A percentile compares a stretch with the other conserved stretches of the same genome.
phyloP scores from a whole-genome alignment of 1,140 invertebrate species.

The Diploscapter pachys region DNA sequence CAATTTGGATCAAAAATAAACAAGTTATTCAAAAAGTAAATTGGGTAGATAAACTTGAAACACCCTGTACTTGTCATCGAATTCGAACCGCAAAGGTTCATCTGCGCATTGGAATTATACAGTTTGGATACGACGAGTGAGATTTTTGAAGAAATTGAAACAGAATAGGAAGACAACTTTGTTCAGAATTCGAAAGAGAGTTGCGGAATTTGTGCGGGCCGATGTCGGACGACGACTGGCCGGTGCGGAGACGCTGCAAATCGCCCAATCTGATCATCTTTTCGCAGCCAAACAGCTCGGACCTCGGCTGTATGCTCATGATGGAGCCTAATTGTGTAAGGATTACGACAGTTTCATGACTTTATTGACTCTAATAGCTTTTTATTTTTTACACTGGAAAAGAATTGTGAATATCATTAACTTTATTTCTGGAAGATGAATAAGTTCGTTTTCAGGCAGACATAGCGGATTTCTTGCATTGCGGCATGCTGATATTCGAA shows the following conservation, averaged over 20 bases:
- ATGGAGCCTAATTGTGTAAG: constrained; percentile 36
- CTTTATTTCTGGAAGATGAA: background rate
- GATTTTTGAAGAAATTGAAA: background rate
- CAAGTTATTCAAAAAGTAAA: too few relatives aligned
- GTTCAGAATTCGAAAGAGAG: constrained; percentile 10
- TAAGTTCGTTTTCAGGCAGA: constrained; percentile 20
- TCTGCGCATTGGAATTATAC: background rate
- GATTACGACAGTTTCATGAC: background rate
- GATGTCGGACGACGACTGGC: background rate
- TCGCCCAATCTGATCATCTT: constrained; percentile 33
- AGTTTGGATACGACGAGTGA: background rate
- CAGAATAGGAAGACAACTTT: background rate
- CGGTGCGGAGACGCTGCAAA: background rate
- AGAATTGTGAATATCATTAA: too few relatives aligned
- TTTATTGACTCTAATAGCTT: background rate
- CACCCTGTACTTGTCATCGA: background rate
- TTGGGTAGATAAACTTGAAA: too few relatives aligned
- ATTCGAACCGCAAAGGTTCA: constrained; percentile 3
- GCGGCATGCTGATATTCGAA: constrained; percentile 36
- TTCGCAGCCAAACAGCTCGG: constrained; percentile 34
- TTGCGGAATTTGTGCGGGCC: too few relatives aligned
- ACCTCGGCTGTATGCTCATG: constrained; percentile 33
- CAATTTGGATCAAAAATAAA: too few relatives aligned
- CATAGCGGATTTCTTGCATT: constrained; percentile 36
- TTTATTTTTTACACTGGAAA: too few relatives aligned